Evolutionary conservation across 2,113 vertebrate genomes (phyloP), one percentile per base, ranked within the genome.

Genomic region (Mastomys coucha): DNA sequence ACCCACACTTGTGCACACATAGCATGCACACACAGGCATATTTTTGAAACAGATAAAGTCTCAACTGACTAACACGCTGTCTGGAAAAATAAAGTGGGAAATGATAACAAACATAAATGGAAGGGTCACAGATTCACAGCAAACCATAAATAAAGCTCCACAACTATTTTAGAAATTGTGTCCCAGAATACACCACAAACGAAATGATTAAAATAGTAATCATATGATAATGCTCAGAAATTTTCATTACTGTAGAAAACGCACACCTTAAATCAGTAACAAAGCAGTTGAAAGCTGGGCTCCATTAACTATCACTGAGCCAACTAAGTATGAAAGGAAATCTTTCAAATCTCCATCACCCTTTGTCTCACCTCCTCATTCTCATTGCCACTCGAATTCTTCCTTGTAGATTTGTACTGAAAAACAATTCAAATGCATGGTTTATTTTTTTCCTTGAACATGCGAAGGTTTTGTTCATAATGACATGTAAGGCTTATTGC

Each of bases 311-410:
- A 49, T 87, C 19, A 91, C 22, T 72, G 33, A 88, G 4, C 0
- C 63, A 95, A 88, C 2, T 88, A 85, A 75, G 89, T 58, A 85
- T 60, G 1, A 89, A 95, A 82, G 33, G 39, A 89, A 90, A 95
- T 33, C 95, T 90, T 90, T 94, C 51, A 77, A 95, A 69, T 82
- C 87, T 81, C 51, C 93, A 95, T 91, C 84, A 95, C 36, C 56
- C 81, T 90, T 51, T 28, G 94, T 95, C 98, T 98, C 53, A 99
- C 99, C 99, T 99, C 99, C 94, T 99, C 99, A 2, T 99, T 98
- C 98, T 99, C 99, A 91, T 99, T 99, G 91, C 99, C 99, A 73
- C 99, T 98, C 65, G 99, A 99, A 98, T 98, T 99, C 98, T 99
- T 99, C 91, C 99, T 98, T 81, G 99, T 98, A 96, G 98, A 99